These are phyloP conservation scores for Ganaspis brasiliensis DNA, from an alignment of 2,888 invertebrate genomes.

Conservation along the genomic window DNA sequence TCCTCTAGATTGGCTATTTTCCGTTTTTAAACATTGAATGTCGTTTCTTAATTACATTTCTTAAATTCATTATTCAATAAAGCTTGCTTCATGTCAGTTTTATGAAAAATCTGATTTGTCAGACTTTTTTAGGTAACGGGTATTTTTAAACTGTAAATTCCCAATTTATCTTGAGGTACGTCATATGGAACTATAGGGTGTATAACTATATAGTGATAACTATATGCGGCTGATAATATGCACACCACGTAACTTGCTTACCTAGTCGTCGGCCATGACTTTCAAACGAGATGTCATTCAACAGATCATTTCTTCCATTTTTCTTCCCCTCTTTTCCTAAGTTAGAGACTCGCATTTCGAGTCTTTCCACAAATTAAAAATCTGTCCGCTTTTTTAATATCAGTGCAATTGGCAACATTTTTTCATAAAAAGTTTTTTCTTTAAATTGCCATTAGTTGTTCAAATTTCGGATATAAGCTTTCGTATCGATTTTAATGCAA, in stretches of 20 bases:
- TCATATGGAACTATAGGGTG: not conserved
- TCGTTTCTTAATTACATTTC: no score
- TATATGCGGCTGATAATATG: not conserved
- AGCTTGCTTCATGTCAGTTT: no score
- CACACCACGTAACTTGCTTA: constrained; percentile 13
- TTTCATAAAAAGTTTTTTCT: no score
- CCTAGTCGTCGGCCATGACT: constrained; percentile 28
- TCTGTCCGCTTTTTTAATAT: not conserved
- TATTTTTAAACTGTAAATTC: constrained; percentile 13
- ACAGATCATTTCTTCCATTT: constrained; percentile 3
- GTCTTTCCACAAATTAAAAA: constrained; percentile 22
- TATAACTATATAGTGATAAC: no score
- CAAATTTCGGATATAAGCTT: no score
- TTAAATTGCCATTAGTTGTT: no score
- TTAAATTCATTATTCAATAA: no score
- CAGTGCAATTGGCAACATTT: no score
- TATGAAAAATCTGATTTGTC: not conserved
- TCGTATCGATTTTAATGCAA: no score
- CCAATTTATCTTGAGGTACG: not conserved
- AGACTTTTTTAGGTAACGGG: not conserved
- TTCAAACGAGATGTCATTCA: constrained; percentile 38
- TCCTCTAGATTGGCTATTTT: not conserved
- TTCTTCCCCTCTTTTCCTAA: not conserved
- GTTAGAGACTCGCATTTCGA: not conserved
- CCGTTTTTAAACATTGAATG: not conserved